These are phyloP conservation scores for Hedychridium roseum DNA, from an alignment of 2,888 invertebrate species.

Conservation along the genomic window DNA sequence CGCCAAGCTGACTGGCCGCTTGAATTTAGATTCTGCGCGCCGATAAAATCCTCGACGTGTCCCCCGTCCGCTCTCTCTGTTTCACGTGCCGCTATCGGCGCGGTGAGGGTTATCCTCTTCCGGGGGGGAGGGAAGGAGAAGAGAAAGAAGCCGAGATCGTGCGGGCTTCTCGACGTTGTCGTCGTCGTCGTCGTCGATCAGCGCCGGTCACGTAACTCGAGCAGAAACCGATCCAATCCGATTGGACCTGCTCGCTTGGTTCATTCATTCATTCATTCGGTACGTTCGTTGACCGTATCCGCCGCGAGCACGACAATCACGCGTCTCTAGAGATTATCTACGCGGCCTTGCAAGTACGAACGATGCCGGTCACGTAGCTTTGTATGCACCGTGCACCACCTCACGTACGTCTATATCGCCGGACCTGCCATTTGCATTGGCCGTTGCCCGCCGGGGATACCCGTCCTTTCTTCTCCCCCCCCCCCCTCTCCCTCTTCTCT, in stretches of 20 bases:
- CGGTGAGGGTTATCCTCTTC: too few species aligned
- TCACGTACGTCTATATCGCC: too few species aligned
- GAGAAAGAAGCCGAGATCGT: too few species aligned
- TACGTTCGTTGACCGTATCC: constrained; percentile 41
- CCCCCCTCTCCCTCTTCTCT: constrained; percentile 10
- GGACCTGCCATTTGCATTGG: too few species aligned
- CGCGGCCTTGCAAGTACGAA: constrained; percentile 49
- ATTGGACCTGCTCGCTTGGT: too few species aligned
- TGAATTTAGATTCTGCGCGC: too few species aligned
- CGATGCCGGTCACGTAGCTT: constrained; percentile 17
- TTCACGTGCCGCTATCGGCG: too few species aligned
- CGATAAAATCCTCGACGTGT: constrained; percentile 1
- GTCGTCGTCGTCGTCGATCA: constrained; percentile 15
- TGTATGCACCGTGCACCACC: too few species aligned
- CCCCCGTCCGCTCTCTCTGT: not conserved
- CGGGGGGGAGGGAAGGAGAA: too few species aligned
- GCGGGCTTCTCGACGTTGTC: not conserved
- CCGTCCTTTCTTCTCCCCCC: constrained; percentile 18
- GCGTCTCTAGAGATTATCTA: constrained; percentile 38
- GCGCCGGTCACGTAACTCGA: constrained; percentile 9
- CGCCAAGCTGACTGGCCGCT: constrained; percentile 4
- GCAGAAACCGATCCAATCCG: constrained; percentile 33
- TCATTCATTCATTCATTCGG: constrained; percentile 4
- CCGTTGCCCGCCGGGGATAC: too few species aligned
- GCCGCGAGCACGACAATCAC: constrained; percentile 28